Base-by-base conservation (phyloP, 1,140 invertebrate species). In the Battus philenor region DNA sequence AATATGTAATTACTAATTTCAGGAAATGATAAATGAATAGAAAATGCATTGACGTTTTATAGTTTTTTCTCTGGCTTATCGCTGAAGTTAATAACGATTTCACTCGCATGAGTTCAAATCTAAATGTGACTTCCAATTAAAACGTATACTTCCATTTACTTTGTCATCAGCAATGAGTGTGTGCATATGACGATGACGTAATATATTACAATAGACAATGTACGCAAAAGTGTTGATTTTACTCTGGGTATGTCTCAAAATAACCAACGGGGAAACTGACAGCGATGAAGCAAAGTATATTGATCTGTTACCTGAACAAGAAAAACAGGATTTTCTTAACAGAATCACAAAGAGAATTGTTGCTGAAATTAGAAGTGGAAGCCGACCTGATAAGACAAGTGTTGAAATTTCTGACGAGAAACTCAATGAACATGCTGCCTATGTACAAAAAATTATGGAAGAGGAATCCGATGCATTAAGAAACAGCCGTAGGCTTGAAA, bases 281-380 rank as follows among this genome's bases (percentile, higher is more conserved):
- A 67, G 59, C 47, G 53, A 65, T 26, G 62, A 75, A 20, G 44
- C 51, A 4, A 75, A 69, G 48, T 82, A 69, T 50, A 72, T 82
- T n/a, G 68, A 78, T 54, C 47, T 66, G 10, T 50, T 83, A 20
- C 76, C 70, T 3, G 74, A 70, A 33, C 47, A 64, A 9, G 72
- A 75, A 17, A 79, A 83, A 58, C 36, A 65, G n/a, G 55, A 64
- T 2, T 76, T 80, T 31, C 34, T 78, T 20, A 53, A 75, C 34
- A 67, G 50, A 20, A 59, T 77, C 33, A 74, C 66, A 5, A 69
- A 64, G 54, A 59, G 70, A 26, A 76, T 80, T 51, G 22, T 73
- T 24, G 63, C 62, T 39, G 69, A 70, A 22, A 59, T 75, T n/a
- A 44, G 68, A 9, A 50, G 44, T 15, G 49, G 50, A 38, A 47